These are phyloP conservation scores for Pitta sordida DNA, from an alignment of 2,113 vertebrate species.

Conservation along the genomic window DNA sequence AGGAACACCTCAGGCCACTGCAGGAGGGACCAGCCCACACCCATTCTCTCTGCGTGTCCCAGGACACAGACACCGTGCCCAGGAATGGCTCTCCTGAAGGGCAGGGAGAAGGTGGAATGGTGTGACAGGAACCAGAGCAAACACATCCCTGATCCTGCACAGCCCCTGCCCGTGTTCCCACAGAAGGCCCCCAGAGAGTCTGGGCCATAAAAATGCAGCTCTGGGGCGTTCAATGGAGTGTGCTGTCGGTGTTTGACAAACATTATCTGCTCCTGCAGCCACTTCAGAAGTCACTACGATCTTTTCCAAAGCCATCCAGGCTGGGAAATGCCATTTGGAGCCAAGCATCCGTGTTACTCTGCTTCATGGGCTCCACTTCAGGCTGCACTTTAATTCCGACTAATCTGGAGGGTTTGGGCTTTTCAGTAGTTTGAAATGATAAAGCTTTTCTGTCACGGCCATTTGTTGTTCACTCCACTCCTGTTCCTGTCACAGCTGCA, in stretches of 20 bases:
- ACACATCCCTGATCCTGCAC: not conserved
- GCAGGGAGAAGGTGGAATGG: not conserved
- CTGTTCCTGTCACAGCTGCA: not conserved
- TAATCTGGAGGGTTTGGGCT: not conserved
- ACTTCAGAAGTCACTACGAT: not conserved
- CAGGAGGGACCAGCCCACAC: not conserved
- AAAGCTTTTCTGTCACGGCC: not conserved
- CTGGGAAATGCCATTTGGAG: not conserved
- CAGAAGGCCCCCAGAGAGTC: not conserved
- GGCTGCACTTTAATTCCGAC: not conserved
- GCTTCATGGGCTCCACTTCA: not conserved
- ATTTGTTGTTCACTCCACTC: not conserved
- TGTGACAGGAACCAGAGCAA: not conserved
- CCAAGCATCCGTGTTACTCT: not conserved
- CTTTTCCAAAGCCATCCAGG: not conserved
- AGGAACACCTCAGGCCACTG: rapidly evolving
- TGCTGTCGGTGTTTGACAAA: not conserved
- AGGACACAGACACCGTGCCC: not conserved
- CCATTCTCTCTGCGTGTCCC: rapidly evolving
- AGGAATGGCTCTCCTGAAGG: not conserved
- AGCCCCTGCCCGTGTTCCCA: not conserved
- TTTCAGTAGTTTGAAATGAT: not conserved
- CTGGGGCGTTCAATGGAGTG: not conserved
- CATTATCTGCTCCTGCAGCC: not conserved
- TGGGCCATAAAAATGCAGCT: not conserved